Evolutionary conservation across 2,113 vertebrate genomes (phyloP).

Genomic region (Lycaon pictus): DNA sequence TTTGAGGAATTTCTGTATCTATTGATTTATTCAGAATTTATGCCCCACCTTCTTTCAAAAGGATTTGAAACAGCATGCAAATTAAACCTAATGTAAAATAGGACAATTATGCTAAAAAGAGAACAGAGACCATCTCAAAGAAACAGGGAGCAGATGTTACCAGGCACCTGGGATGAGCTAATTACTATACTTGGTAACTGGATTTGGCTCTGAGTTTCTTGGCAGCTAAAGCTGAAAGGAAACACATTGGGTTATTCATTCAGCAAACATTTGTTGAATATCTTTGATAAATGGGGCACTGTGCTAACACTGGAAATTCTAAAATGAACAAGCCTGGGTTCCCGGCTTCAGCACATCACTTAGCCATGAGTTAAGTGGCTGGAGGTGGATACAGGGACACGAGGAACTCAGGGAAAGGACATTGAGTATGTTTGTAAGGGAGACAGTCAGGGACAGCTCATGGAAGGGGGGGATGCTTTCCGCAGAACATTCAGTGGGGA

Average conservation of each 20-base stretch:
- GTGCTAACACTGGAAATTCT: constrained; percentile 63
- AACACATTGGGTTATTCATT: constrained; percentile 84
- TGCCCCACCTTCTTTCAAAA: constrained; percentile 60
- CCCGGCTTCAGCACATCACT: constrained; percentile 33
- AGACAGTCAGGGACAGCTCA: neutral
- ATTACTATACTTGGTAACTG: constrained; percentile 79
- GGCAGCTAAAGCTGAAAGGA: constrained; percentile 77
- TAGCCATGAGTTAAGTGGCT: constrained; percentile 25
- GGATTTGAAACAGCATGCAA: constrained; percentile 47
- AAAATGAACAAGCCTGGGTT: constrained; percentile 49
- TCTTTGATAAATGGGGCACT: constrained; percentile 79
- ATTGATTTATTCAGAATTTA: constrained; percentile 57
- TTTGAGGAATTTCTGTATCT: constrained; percentile 38
- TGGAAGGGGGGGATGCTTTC: neutral
- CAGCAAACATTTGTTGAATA: constrained; percentile 80
- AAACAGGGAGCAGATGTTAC: constrained; percentile 78
- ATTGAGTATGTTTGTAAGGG: no score
- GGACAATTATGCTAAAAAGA: constrained; percentile 72
- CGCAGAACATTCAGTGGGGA: neutral
- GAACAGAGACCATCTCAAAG: constrained; percentile 78
- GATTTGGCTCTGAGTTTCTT: constrained; percentile 78
- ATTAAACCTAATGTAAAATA: constrained; percentile 67
- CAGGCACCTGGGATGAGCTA: constrained; percentile 83
- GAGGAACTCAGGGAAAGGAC: neutral
- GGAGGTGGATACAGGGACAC: neutral